These are phyloP conservation scores for Callocephalon fimbriatum DNA, from an alignment of 2,113 vertebrate species.

Conservation along the genomic window DNA sequence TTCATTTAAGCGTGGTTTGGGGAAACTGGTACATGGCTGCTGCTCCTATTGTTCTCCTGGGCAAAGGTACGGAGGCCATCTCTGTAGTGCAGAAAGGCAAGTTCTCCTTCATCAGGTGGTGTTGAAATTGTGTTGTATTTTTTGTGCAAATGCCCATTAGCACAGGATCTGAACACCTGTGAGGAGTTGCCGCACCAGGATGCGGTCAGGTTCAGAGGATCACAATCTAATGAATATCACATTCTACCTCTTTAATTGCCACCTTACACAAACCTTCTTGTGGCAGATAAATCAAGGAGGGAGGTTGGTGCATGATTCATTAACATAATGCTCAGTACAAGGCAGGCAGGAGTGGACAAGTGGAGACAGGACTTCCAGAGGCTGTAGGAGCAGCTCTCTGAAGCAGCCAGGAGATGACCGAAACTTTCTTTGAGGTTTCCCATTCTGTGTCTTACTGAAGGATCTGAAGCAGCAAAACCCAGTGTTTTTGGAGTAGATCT, in stretches of 20 bases:
- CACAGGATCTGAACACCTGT: neutral
- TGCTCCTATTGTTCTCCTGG: neutral
- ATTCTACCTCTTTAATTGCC: neutral
- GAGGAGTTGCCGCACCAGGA: neutral
- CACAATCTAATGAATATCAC: neutral
- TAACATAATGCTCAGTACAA: neutral
- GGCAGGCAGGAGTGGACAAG: neutral
- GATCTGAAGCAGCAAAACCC: neutral
- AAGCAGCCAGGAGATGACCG: neutral
- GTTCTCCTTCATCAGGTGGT: neutral
- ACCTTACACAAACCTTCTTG: neutral
- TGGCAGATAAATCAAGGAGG: neutral
- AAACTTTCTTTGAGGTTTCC: neutral
- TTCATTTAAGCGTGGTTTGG: neutral
- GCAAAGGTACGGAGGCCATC: neutral
- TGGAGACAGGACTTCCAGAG: neutral
- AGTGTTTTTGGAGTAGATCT: neutral
- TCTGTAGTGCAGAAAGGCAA: neutral
- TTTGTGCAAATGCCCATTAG: neutral
- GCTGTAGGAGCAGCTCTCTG: neutral
- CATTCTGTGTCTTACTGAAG: neutral
- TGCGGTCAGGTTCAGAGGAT: neutral
- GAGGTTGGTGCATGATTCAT: neutral
- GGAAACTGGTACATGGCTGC: neutral
- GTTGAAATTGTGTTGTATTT: neutral